These are phyloP conservation scores for Gallinago stenura DNA, from an alignment of 2,797 vertebrate genomes.

Conservation along the genomic window DNA sequence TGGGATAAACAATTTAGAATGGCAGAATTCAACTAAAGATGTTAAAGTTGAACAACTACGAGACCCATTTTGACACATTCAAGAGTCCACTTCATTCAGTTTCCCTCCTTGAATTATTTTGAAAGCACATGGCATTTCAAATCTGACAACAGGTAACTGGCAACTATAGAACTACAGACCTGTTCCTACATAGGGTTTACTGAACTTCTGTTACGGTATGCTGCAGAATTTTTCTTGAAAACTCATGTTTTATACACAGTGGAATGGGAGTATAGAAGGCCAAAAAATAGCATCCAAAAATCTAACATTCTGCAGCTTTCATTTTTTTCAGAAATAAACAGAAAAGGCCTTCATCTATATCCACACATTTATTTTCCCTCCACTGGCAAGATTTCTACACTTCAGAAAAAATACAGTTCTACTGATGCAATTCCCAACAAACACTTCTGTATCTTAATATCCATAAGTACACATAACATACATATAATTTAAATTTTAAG, in stretches of 20 bases:
- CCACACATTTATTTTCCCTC: background rate
- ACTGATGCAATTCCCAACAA: background rate
- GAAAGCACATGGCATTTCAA: background rate
- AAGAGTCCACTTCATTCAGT: background rate
- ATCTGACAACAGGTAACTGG: background rate
- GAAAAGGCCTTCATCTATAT: background rate
- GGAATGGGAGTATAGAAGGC: background rate
- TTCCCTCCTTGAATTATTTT: background rate
- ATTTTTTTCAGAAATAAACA: background rate
- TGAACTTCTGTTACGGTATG: background rate
- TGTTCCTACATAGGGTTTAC: background rate
- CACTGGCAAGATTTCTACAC: background rate
- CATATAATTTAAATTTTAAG: background rate
- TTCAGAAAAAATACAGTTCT: background rate
- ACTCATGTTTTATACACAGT: background rate
- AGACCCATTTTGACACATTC: background rate
- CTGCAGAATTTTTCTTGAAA: background rate
- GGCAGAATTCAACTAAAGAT: background rate
- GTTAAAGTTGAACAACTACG: background rate
- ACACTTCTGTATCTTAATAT: background rate
- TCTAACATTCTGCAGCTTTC: background rate
- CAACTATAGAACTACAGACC: background rate
- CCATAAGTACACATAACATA: background rate
- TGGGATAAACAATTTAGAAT: background rate
- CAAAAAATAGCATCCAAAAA: background rate